phyloP scores from a whole-genome alignment of 2,888 invertebrate species.

The Dryobota labecula region DNA sequence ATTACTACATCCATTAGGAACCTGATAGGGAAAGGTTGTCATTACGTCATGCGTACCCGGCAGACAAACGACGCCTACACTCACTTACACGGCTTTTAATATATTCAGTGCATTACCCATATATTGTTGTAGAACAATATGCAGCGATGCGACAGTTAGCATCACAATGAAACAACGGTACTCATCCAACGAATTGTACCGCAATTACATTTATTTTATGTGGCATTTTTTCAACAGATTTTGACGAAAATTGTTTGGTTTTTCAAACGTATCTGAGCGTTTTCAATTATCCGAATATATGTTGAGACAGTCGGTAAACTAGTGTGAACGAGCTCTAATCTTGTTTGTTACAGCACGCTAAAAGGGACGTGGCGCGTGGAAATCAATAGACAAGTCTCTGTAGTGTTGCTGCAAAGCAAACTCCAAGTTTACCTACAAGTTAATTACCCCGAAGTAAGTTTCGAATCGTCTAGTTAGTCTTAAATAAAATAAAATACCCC shows the following conservation, averaged over 20 bases:
- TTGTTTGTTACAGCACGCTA: constrained; percentile 52
- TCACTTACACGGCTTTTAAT: constrained; percentile 45
- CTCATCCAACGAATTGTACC: constrained; percentile 29
- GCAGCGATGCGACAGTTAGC: constrained; percentile 39
- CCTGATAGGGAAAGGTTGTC: constrained; percentile 67
- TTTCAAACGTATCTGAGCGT: constrained; percentile 16
- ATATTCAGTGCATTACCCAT: constrained; percentile 52
- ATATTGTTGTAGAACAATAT: constrained; percentile 57
- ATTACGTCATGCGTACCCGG: constrained; percentile 54
- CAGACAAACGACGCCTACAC: constrained; percentile 53
- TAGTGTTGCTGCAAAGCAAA: constrained; percentile 31
- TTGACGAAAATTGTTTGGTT: constrained; percentile 11
- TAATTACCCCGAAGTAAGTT: constrained; percentile 29
- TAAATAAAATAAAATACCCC: constrained; percentile 66
- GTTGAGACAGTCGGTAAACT: constrained; percentile 23
- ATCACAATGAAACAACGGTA: constrained; percentile 47
- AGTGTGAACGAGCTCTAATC: constrained; percentile 54
- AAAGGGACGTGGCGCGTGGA: constrained; percentile 39
- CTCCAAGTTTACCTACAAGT: constrained; percentile 20
- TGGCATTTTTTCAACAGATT: constrained; percentile 22
- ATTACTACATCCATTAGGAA: constrained; percentile 74
- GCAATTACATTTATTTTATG: constrained; percentile 24
- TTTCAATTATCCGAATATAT: constrained; percentile 26
- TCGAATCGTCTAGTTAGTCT: constrained; percentile 53
- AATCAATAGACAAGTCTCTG: constrained; percentile 52